Evolutionary conservation across 2,888 invertebrate species (phyloP).

Genomic region (Dyspetes luteomarginatus): DNA sequence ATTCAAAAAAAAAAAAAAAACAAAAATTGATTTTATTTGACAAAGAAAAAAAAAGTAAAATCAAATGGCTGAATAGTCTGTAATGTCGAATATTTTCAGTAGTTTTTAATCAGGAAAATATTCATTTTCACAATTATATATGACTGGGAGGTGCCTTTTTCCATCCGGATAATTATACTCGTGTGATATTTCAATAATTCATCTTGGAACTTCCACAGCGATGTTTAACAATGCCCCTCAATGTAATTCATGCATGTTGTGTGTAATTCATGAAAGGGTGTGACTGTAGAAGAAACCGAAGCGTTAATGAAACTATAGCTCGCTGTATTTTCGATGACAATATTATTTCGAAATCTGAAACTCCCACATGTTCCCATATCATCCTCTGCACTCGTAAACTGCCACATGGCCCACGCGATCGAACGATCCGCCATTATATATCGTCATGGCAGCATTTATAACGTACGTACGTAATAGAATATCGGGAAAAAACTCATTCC

Average conservation of each 20-base stretch:
- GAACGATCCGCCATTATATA: constrained; percentile 42
- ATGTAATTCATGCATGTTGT: constrained; percentile 11
- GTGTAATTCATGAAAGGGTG: constrained; percentile 44
- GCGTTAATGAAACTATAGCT: constrained; percentile 10
- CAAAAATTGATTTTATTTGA: too few species aligned
- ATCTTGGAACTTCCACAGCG: constrained; percentile 46
- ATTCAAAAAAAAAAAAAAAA: too few species aligned
- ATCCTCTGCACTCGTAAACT: constrained; percentile 68
- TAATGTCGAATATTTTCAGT: constrained; percentile 59
- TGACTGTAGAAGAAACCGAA: constrained; percentile 18
- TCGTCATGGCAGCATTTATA: neutral
- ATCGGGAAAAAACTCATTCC: constrained; percentile 51
- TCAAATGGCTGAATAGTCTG: neutral
- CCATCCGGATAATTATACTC: constrained; percentile 11
- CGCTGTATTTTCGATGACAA: constrained; percentile 18
- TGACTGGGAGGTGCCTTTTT: neutral
- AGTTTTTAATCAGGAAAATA: constrained; percentile 62
- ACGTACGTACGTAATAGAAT: constrained; percentile 41
- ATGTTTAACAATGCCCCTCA: constrained; percentile 23
- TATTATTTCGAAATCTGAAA: constrained; percentile 58
- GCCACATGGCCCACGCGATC: constrained; percentile 70
- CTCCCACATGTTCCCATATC: constrained; percentile 65
- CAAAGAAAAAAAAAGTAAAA: neutral
- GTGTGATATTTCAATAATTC: constrained; percentile 52
- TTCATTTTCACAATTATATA: neutral